A percentile compares a stretch with the other conserved stretches of the same genome.
Conservation (phyloP, 2,888 invertebrate species). For the Dicranocentrus wangi region DNA sequence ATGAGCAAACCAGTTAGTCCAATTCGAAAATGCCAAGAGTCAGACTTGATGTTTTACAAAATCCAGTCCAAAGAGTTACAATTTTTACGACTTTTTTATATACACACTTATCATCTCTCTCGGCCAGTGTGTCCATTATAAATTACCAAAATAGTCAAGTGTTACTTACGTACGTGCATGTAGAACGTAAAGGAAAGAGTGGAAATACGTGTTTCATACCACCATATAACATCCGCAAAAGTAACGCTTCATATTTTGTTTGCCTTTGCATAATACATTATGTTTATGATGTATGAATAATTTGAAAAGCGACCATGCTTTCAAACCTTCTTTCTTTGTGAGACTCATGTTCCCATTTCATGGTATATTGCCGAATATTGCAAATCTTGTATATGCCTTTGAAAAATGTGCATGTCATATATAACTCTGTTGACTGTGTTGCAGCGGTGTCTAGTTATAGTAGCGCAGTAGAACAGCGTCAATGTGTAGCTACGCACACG, state of each 20-base stretch:
- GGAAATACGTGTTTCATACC: too few relatives aligned
- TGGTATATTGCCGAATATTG: conserved; percentile 23
- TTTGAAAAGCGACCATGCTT: not conserved
- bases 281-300: conserved; percentile 18
- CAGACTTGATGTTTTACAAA: too few relatives aligned
- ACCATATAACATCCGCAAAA: conserved; percentile 16
- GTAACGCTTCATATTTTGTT: not conserved
- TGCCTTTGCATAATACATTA: not conserved
- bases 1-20: too few relatives aligned
- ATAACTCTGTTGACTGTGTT: conserved; percentile 5
- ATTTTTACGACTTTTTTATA: too few relatives aligned
- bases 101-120: too few relatives aligned
- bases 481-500: not conserved
- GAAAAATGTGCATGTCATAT: too few relatives aligned
- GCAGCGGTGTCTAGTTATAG: not conserved
- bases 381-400: conserved; percentile 6
- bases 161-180: too few relatives aligned
- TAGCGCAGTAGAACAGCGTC: not conserved
- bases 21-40: too few relatives aligned
- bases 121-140: too few relatives aligned
- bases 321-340: not conserved
- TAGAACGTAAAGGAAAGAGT: too few relatives aligned
- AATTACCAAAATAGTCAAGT: too few relatives aligned
- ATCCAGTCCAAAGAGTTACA: too few relatives aligned
- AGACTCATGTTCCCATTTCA: conserved; percentile 44